A percentile compares a stretch with the other conserved stretches of the same genome.
phyloP scores from a whole-genome alignment of 2,113 vertebrate species.

The Irena cyanogastra region DNA sequence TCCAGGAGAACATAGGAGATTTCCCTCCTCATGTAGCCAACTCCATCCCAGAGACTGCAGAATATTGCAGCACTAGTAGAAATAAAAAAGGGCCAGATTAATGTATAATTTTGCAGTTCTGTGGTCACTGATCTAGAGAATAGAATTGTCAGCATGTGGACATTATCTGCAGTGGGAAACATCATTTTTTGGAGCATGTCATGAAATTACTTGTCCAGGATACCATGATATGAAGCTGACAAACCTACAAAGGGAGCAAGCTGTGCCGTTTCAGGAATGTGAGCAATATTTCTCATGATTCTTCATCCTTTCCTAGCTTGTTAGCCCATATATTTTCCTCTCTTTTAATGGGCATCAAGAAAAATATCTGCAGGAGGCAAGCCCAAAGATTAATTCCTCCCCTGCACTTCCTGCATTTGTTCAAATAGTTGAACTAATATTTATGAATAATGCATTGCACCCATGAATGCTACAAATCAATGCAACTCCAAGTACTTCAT shows the following conservation, averaged over 20 bases:
- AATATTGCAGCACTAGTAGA: background rate
- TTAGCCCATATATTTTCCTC: background rate
- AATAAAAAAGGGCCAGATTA: background rate
- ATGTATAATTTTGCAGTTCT: background rate
- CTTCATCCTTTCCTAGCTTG: background rate
- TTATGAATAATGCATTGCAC: constrained; percentile 31
- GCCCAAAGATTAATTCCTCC: background rate
- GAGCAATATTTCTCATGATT: background rate
- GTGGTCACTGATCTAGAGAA: background rate
- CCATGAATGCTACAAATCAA: background rate
- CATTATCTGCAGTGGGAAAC: background rate
- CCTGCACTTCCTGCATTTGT: background rate
- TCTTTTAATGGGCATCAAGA: background rate
- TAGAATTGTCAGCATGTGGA: background rate
- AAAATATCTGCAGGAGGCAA: background rate
- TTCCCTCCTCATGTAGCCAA: background rate
- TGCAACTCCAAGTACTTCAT: background rate
- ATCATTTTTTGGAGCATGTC: background rate
- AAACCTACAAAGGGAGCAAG: background rate
- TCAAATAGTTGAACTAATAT: constrained; percentile 4
- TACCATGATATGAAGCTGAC: background rate
- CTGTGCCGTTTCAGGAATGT: background rate
- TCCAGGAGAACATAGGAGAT: background rate
- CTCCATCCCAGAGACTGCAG: background rate
- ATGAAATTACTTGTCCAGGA: background rate